These are phyloP conservation scores for Cydia splendana DNA, from an alignment of 1,140 invertebrate species.

Conservation along the genomic window DNA sequence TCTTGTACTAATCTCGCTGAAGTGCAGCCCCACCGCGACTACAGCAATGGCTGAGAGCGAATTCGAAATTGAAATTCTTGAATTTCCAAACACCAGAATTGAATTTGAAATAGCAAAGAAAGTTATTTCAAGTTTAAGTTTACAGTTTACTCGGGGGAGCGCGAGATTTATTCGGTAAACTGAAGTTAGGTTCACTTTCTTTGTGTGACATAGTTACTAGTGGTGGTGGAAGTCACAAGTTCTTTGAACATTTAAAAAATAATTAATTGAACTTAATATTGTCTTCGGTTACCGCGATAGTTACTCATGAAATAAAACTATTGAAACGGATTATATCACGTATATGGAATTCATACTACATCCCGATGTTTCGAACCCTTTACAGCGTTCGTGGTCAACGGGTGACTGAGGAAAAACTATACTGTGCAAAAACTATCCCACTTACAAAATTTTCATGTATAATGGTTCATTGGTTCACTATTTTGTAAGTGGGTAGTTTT, in stretches of 20 bases:
- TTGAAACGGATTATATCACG: no score
- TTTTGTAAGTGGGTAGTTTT: no score
- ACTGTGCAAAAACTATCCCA: no score
- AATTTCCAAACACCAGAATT: slow-evolving; percentile 30
- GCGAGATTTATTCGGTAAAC: slow-evolving; percentile 61
- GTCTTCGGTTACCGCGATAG: no score
- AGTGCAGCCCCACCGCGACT: background rate
- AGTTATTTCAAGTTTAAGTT: slow-evolving; percentile 45
- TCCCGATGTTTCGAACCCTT: no score
- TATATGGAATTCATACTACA: no score
- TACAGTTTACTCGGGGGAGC: slow-evolving; percentile 43
- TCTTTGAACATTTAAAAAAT: background rate
- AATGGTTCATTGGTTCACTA: no score
- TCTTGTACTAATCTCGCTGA: background rate
- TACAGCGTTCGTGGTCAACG: no score
- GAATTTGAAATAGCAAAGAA: slow-evolving; percentile 36
- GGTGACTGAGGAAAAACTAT: no score
- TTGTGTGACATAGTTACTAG: slow-evolving; percentile 60
- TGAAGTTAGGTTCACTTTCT: slow-evolving; percentile 55
- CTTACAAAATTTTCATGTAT: no score
- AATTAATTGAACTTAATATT: no score
- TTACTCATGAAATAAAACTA: no score
- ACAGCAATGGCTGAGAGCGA: background rate
- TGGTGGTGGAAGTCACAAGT: slow-evolving; percentile 39
- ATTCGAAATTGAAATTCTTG: slow-evolving; percentile 25